Evolutionary conservation across 2,113 vertebrate genomes (phyloP), one percentile per base, ranked within the genome.

Genomic region (Kobus ellipsiprymnus): DNA sequence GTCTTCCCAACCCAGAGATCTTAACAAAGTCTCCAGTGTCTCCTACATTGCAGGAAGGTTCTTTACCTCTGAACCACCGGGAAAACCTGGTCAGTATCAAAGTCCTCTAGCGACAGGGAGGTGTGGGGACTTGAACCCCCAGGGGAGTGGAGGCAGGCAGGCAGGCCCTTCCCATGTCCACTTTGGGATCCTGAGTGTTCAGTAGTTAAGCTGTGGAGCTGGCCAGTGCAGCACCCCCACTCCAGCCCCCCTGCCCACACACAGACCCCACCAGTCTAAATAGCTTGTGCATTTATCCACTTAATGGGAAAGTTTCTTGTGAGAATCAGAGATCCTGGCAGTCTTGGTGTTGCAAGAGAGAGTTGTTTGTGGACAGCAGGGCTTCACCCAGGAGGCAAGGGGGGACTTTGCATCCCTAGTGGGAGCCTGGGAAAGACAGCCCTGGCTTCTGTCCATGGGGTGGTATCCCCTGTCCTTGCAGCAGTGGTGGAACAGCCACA

Each of bases 401-500:
- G 36, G 36, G 48, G 1, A 15, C 21, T 77, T 81, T 46, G 36
- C 59, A n/a, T 8, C 36, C 44, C 21, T 62, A 44, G 46, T 2
- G 0, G 36, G 64, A 30, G 17, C 33, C 30, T 81, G 27, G 25
- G 55, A 21, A 92, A 29, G 7, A n/a, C 7, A 71, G 48, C 9
- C 48, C 25, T 48, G 25, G 40, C 44, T 25, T 2, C 40, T 8
- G 7, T 19, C 15, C 27, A 19, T 3, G 11, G 46, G 6, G 44
- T 92, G 93, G 27, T 97, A 54, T 91, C 91, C 87, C 15, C 83
- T 92, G 96, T 98, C 80, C 19, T 98, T 98, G 89, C 30, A 97
- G 48, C 98, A 98, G 99, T 98, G 92, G 98, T 98, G 90, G 98
- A 99, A 94, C 98, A 98, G 64, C 99, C 98, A 96, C 94, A 97